Base-by-base conservation (phyloP, 2,797 vertebrate species). In the Moxostoma hubbsi region DNA sequence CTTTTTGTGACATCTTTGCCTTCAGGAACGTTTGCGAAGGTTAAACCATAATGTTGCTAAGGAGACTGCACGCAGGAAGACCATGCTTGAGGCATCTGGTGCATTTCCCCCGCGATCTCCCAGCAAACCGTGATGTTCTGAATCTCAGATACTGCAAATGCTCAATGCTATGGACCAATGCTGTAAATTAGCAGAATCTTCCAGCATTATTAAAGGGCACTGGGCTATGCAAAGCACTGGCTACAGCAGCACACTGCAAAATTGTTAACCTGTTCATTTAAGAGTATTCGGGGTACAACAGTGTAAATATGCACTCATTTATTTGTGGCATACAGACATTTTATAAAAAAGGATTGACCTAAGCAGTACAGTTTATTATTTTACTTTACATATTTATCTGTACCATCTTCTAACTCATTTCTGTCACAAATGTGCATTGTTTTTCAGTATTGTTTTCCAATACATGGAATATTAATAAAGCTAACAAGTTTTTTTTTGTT, bases 11-110 rank as follows among this genome's bases (percentile, higher is more conserved):
- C 51, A 7, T 9, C 49, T 18, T 58, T 11, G 5, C 11, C 11
- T 6, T 9, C 53, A 97, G 97, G 96, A 98, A 65, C 90, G 96
- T 36, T 89, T 98, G 85, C 89, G 96, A 80, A 83, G 96, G 78
- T 91, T 98, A 65, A 97, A 97, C 87, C 96, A 98, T 89, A 97
- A 95, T 13, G 96, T 98, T 71, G 95, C 95, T 75, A 98, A 97
- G 85, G 97, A 98, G 90, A 98, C 96, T 0, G 94, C 96, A 1
- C 85, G 96, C 1, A 94, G 97, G 65, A 96, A 95, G 77, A 97
- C 96, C 0, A 95, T 98, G 94, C 90, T 98, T 86, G 97, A 98
- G 85, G 89, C 94, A 7, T 95, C 96, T 0, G 95, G 95, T 0
- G 92, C 92, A 50, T 98, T 97, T 86, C 87, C 93, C 0, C 88